phyloP scores from a whole-genome alignment of 1,140 invertebrate genomes.

The Hyles vespertilio region DNA sequence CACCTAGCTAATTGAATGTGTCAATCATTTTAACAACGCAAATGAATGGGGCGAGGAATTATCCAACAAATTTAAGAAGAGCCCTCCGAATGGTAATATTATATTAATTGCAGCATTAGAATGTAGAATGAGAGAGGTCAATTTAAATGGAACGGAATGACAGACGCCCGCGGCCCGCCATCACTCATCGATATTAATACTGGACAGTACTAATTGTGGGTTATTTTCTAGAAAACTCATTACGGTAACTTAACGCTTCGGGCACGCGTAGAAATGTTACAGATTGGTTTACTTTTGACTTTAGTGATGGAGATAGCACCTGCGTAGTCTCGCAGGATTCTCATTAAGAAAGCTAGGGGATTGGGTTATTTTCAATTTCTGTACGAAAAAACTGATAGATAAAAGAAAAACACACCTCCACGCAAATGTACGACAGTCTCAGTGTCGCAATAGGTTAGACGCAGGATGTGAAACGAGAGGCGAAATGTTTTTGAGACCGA shows the following conservation, averaged over 20 bases:
- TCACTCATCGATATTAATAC: conserved; percentile 56
- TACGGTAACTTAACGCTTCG: conserved; percentile 29
- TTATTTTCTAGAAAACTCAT: conserved; percentile 66
- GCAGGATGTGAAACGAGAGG: no score
- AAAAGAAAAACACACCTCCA: no score
- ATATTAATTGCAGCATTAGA: conserved; percentile 5
- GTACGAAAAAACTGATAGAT: no score
- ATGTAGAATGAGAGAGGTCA: conserved; percentile 29
- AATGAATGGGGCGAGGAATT: conserved; percentile 71
- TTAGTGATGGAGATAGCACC: no score
- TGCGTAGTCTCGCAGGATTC: no score
- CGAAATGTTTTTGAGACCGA: no score
- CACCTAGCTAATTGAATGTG: conserved; percentile 76
- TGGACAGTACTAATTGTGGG: conserved; percentile 59
- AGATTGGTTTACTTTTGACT: conserved; percentile 28
- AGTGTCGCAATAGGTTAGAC: no score
- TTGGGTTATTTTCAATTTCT: no score
- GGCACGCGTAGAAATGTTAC: conserved; percentile 29
- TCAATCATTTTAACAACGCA: conserved; percentile 76
- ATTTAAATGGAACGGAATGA: conserved; percentile 35
- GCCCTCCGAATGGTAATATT: conserved; percentile 31
- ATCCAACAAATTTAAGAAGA: conserved; percentile 46
- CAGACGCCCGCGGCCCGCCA: conserved; percentile 49
- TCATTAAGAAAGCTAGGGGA: no score
- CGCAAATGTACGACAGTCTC: no score